A percentile compares a stretch with the other conserved stretches of the same genome.
These are phyloP conservation scores for Melanotaenia pygmaea DNA, from an alignment of 2,797 vertebrate species.

Conservation along the genomic window DNA sequence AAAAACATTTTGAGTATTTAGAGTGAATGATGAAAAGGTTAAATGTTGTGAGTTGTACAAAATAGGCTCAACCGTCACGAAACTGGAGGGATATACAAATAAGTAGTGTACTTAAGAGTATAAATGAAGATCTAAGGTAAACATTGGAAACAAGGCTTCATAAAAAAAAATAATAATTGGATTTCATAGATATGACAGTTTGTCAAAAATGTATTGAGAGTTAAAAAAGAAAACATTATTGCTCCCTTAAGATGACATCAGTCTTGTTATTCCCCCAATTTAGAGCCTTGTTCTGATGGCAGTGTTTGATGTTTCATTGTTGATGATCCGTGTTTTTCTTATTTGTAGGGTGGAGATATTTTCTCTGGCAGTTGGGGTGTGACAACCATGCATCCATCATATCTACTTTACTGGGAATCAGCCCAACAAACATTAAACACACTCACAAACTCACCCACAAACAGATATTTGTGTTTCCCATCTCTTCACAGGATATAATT, in stretches of 20 bases:
- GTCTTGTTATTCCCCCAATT: slow-evolving; percentile 32
- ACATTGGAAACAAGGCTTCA: too few relatives aligned
- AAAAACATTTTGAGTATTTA: too few relatives aligned
- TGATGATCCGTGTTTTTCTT: slow-evolving; percentile 51
- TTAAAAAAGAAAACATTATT: slow-evolving; percentile 12
- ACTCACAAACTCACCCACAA: slow-evolving; percentile 10
- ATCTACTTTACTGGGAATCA: slow-evolving; percentile 45
- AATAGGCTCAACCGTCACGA: too few relatives aligned
- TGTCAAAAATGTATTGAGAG: neutral
- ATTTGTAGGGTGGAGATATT: slow-evolving; percentile 57
- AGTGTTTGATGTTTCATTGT: slow-evolving; percentile 35
- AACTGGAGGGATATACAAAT: too few relatives aligned
- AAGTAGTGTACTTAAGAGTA: too few relatives aligned
- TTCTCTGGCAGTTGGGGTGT: slow-evolving; percentile 62
- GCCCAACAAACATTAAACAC: slow-evolving; percentile 16
- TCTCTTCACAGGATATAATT: slow-evolving; percentile 11
- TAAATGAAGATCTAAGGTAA: too few relatives aligned
- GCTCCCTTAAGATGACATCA: slow-evolving; percentile 39
- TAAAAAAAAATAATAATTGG: too few relatives aligned
- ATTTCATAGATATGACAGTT: neutral
- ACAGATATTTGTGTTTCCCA: slow-evolving; percentile 9
- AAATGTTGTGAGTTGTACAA: too few relatives aligned
- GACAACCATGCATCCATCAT: slow-evolving; percentile 47
- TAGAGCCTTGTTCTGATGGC: slow-evolving; percentile 51
- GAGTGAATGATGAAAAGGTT: too few relatives aligned